Base-by-base conservation (phyloP, 2,888 invertebrate genomes). In the Napeogenes sylphis region DNA sequence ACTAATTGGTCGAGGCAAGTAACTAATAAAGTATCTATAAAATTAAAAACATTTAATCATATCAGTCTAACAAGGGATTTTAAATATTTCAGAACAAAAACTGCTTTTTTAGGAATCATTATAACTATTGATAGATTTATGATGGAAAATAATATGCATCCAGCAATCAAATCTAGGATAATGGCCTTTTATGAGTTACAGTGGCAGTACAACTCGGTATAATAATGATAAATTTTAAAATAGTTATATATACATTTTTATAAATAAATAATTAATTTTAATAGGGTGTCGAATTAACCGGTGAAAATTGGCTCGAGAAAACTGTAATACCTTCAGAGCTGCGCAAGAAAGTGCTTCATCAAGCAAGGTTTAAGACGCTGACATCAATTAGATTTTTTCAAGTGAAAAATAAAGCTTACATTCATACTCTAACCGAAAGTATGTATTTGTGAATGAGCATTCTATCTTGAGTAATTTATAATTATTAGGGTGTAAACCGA, bases 141-240 rank as follows among this genome's bases (percentile, higher is more conserved):
- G 84, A 80, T 80, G 58, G 90, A 91, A 68, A 90, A 91, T 62
- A 84, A 87, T 63, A 90, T 91, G 84, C 85, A 86, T 64, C 75
- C 77, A 63, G 79, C 84, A 1, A 89, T 91, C n/a, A 85, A 85
- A 70, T 78, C 79, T 4, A 79, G 91, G 67, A 88, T 92, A 61
- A 85, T 87, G 83, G 82, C 87, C 3, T 92, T 91, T 71, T 91
- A 91, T 68, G 86, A 90, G 71, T 75, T 92, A 10, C 92, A 92
- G 67, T 92, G 91, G 91, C 84, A 87, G 65, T 91, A 91, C 66
- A 90, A 92, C 75, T 85, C 85, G 77, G 91, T 91, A 76, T 77
- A 32, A 8, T 30, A 51, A 33, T 46, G 10, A 32, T 53, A 54
- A 33, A 42, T 35, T 61, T 13, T 21, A 21, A 21, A 1, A 21